phyloP scores from a whole-genome alignment of 1,140 invertebrate species.

The Capitella teleta region DNA sequence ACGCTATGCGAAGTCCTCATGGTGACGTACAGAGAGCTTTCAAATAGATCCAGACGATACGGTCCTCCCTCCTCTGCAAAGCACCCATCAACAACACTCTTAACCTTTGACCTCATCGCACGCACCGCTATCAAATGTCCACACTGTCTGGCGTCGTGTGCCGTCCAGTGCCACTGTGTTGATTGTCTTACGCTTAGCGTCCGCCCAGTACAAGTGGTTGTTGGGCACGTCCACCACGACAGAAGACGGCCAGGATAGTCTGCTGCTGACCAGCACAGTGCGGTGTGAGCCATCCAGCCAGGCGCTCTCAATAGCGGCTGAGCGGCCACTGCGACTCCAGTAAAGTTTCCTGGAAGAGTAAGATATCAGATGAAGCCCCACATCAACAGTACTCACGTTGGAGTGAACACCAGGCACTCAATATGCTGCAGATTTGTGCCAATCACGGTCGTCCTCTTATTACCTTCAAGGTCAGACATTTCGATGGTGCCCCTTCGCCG shows the following conservation, averaged over 20 bases:
- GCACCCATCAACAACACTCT: slow-evolving; percentile 3
- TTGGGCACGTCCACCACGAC: slow-evolving; percentile 73
- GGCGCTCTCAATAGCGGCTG: slow-evolving; percentile 75
- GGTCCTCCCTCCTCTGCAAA: slow-evolving; percentile 45
- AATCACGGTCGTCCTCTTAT: slow-evolving; percentile 66
- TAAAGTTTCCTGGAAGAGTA: slow-evolving; percentile 18
- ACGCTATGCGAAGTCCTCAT: slow-evolving; percentile 54
- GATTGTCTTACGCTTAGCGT: slow-evolving; percentile 83
- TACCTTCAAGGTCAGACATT: slow-evolving; percentile 74
- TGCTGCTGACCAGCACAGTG: slow-evolving; percentile 62
- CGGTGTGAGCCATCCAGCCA: slow-evolving; percentile 91
- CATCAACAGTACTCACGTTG: slow-evolving; percentile 43
- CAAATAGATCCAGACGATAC: slow-evolving; percentile 61
- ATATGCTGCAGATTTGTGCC: slow-evolving; percentile 86
- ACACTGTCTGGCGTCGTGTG: slow-evolving; percentile 42
- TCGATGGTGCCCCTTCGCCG: slow-evolving; percentile 79
- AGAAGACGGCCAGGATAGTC: slow-evolving; percentile 73
- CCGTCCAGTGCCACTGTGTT: slow-evolving; percentile 75
- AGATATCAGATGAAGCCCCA: neutral
- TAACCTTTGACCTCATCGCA: slow-evolving; percentile 14
- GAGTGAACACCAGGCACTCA: slow-evolving; percentile 83
- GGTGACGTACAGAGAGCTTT: slow-evolving; percentile 57
- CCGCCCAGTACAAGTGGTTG: slow-evolving; percentile 85
- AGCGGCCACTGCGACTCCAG: slow-evolving; percentile 43
- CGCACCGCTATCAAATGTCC: slow-evolving; percentile 16